Evolutionary conservation across 1,140 invertebrate species (phyloP).

Genomic region (Eriocheir sinensis): DNA sequence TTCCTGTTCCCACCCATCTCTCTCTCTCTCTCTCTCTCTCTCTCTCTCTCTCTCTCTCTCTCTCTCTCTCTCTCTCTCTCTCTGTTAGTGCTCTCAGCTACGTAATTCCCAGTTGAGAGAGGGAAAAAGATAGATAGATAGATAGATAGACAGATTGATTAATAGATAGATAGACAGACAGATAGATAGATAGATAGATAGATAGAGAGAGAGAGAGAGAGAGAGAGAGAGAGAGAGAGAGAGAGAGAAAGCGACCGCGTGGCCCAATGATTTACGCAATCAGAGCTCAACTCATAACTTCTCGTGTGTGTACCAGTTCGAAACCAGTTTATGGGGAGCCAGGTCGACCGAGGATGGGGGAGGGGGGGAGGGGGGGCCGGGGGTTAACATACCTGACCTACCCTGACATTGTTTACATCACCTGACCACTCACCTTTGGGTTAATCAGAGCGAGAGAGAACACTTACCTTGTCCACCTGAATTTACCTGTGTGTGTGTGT

Average conservation of each 20-base stretch:
- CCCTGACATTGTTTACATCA: no score
- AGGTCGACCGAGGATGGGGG: no score
- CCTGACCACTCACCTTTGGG: no score
- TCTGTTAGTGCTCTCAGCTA: background rate
- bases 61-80: background rate
- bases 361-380: no score
- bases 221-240: slow-evolving; percentile 35
- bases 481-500: no score
- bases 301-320: no score
- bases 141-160: slow-evolving; percentile 50
- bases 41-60: slow-evolving; percentile 14
- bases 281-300: no score
- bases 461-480: no score
- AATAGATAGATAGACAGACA: background rate
- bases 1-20: background rate
- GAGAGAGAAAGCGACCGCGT: background rate
- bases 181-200: slow-evolving; percentile 55
- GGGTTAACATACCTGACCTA: no score
- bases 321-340: no score
- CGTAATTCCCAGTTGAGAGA: background rate
- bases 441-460: no score
- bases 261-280: no score
- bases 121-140: background rate
- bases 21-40: slow-evolving; percentile 14
- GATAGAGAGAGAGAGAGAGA: slow-evolving; percentile 46